Percentiles rank a stretch among this genome's conserved stretches.
These are phyloP conservation scores for Empidonax alnorum DNA, from an alignment of 2,113 vertebrate species.

Conservation along the genomic window DNA sequence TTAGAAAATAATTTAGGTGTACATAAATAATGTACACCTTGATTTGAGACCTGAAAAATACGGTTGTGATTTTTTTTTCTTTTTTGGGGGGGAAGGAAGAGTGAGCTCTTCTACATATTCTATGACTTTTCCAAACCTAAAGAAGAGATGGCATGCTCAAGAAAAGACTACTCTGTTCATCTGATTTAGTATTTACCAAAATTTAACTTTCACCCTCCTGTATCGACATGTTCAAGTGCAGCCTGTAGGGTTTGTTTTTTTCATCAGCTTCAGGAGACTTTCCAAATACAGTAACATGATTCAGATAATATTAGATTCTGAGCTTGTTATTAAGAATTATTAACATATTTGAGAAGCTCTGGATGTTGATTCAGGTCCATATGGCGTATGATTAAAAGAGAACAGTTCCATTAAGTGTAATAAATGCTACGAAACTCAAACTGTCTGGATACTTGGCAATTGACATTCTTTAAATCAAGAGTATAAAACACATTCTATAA, in stretches of 20 bases:
- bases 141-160: not conserved
- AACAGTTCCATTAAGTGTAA: slow-evolving; percentile 3
- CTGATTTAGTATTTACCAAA: not conserved
- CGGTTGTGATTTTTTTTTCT: not conserved
- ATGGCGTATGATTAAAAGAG: not conserved
- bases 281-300: slow-evolving; percentile 11
- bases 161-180: not conserved
- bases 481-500: not conserved
- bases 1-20: not conserved
- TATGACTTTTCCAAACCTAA: not conserved
- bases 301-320: not conserved
- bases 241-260: not conserved
- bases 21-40: not conserved
- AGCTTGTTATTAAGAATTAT: slow-evolving; percentile 17
- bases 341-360: slow-evolving; percentile 3
- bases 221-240: not conserved
- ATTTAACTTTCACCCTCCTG: not conserved
- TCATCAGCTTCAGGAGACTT: not conserved
- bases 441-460: not conserved
- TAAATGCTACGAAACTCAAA: not conserved
- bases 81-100: not conserved
- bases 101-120: not conserved
- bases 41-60: not conserved
- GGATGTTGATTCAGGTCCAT: slow-evolving; percentile 37
- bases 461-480: not conserved